These are phyloP conservation scores for Pluvialis apricaria DNA, from an alignment of 2,113 vertebrate genomes.

Conservation along the genomic window DNA sequence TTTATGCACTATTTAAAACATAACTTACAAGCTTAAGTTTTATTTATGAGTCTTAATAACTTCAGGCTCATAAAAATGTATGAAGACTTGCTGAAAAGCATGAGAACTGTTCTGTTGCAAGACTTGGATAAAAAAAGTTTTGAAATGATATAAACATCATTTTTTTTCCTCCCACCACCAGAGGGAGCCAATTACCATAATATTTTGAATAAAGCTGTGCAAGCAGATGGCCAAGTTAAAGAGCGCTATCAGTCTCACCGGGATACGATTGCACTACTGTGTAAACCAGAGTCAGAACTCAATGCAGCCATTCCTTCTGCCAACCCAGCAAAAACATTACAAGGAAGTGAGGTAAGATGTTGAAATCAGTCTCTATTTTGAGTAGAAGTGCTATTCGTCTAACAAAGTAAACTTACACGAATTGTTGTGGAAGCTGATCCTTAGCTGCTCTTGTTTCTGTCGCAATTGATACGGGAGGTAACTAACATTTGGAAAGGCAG, in stretches of 20 bases:
- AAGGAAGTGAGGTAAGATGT: conserved; percentile 89
- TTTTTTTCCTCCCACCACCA: background rate
- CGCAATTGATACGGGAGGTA: background rate
- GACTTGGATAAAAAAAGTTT: background rate
- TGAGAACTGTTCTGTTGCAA: background rate
- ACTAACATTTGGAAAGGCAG: background rate
- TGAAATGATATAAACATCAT: accelerated
- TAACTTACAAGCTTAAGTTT: background rate
- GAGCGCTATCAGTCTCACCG: conserved; percentile 90
- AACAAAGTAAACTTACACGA: background rate
- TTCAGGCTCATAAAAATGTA: background rate
- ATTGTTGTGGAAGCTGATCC: background rate
- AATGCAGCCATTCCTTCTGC: conserved; percentile 92
- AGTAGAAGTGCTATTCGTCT: background rate
- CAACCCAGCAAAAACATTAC: conserved; percentile 94
- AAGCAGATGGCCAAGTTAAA: conserved; percentile 91
- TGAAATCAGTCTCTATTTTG: background rate
- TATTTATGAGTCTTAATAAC: background rate
- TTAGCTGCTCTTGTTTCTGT: background rate
- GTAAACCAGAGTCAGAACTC: conserved; percentile 89
- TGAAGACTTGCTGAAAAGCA: background rate
- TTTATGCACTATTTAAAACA: background rate
- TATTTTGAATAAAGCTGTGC: conserved; percentile 87
- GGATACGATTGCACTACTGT: conserved; percentile 90
- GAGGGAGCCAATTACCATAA: conserved; percentile 87